phyloP scores from a whole-genome alignment of 2,888 invertebrate genomes.

The Tachina fera region DNA sequence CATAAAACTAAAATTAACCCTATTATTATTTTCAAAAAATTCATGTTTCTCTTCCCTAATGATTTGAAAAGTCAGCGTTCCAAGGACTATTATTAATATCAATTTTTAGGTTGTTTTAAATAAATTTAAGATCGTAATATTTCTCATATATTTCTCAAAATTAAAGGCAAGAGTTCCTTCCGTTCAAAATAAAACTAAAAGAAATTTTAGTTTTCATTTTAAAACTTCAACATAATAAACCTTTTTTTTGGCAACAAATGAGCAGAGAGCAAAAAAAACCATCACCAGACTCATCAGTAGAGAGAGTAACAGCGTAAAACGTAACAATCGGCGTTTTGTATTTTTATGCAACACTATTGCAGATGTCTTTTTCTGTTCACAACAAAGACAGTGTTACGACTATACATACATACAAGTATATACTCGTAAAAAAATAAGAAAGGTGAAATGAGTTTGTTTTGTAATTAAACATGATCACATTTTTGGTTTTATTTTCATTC shows the following conservation, averaged over 20 bases:
- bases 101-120: too few species aligned
- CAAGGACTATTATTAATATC: too few species aligned
- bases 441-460: conserved; percentile 71
- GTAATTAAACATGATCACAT: conserved; percentile 66
- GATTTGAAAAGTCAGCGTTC: too few species aligned
- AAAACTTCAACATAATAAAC: background rate
- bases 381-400: conserved; percentile 46
- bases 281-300: background rate
- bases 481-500: conserved; percentile 52
- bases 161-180: too few species aligned
- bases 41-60: too few species aligned
- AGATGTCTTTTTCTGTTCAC: conserved; percentile 42
- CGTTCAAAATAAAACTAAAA: too few species aligned
- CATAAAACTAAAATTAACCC: too few species aligned
- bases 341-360: conserved; percentile 64
- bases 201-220: background rate
- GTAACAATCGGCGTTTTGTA: background rate
- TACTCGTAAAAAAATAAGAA: conserved; percentile 49
- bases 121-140: too few species aligned
- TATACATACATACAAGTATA: conserved; percentile 1
- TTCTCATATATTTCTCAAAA: too few species aligned
- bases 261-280: background rate
- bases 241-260: conserved; percentile 6
- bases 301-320: background rate
- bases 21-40: too few species aligned